phyloP scores from a whole-genome alignment of 1,140 invertebrate genomes.

The Drosophila sp. region DNA sequence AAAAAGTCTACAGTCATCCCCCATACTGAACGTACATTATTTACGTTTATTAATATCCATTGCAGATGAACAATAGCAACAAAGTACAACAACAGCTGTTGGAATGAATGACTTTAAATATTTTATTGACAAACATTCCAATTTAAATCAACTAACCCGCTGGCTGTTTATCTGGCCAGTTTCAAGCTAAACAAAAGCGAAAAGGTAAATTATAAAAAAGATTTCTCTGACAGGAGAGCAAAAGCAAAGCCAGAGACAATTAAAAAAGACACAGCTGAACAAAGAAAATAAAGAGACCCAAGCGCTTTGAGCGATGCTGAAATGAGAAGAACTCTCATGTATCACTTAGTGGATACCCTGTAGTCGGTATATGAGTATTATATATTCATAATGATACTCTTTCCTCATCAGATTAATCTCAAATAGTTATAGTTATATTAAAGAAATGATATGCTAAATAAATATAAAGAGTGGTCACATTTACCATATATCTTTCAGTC shows the following conservation, averaged over 20 bases:
- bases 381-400: too few species aligned
- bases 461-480: too few species aligned
- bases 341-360: background rate
- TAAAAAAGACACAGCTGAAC: constrained; percentile 59
- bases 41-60: constrained; percentile 20
- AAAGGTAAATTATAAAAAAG: constrained; percentile 9
- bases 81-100: constrained; percentile 7
- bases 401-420: too few species aligned
- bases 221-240: constrained; percentile 19
- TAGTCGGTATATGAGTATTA: background rate
- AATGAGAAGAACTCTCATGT: background rate
- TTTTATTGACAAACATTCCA: constrained; percentile 56
- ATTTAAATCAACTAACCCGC: constrained; percentile 53
- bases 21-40: constrained; percentile 11
- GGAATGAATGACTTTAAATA: constrained; percentile 46
- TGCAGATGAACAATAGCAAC: constrained; percentile 26
- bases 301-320: constrained; percentile 17
- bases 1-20: constrained; percentile 1
- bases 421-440: too few species aligned
- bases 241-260: constrained; percentile 64
- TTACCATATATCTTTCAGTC: background rate
- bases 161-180: constrained; percentile 57
- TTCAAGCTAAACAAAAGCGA: constrained; percentile 38
- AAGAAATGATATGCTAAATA: too few species aligned
- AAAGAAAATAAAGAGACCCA: constrained; percentile 28